These are phyloP conservation scores for Heterocephalus glaber DNA, from an alignment of 2,113 vertebrate genomes.

Conservation along the genomic window DNA sequence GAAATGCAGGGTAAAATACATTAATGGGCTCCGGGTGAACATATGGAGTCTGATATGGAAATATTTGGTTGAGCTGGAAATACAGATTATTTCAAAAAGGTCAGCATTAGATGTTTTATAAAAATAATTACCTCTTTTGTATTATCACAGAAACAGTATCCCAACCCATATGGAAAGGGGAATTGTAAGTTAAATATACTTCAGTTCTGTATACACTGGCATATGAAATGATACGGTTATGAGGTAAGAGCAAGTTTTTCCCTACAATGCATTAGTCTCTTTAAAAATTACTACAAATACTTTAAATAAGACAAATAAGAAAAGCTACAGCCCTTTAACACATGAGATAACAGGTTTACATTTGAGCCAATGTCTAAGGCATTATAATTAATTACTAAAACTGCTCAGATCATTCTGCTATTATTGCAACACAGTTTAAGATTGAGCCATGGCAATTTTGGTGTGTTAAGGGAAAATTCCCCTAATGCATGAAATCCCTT, in stretches of 20 bases:
- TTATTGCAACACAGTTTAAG: neutral
- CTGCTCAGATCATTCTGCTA: neutral
- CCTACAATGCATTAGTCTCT: neutral
- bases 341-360: neutral
- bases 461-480: neutral
- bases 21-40: neutral
- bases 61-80: neutral
- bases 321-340: neutral
- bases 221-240: neutral
- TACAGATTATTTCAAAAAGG: constrained; percentile 21
- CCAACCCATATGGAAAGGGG: neutral
- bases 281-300: neutral
- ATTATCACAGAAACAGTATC: neutral
- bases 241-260: neutral
- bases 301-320: neutral
- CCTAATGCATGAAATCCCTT: neutral
- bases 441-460: neutral
- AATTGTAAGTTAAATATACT: neutral
- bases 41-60: neutral
- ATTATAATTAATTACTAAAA: constrained; percentile 31
- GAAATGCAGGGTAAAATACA: neutral
- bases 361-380: neutral
- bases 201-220: neutral
- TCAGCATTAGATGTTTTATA: neutral
- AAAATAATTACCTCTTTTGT: neutral